phyloP scores from a whole-genome alignment of 1,140 invertebrate genomes.

The Apis florea region DNA sequence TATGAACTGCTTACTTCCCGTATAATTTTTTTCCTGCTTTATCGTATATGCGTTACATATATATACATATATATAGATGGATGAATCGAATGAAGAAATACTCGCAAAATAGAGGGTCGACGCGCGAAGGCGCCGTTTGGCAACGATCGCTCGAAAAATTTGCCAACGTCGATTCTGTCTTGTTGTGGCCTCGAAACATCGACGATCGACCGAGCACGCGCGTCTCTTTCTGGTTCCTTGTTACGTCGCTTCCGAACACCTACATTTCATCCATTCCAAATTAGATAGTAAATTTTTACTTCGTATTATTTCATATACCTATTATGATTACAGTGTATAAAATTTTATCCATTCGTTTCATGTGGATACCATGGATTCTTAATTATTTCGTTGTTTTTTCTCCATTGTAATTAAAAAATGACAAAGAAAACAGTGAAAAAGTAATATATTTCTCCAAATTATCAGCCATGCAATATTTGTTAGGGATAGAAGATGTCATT shows the following conservation, averaged over 20 bases:
- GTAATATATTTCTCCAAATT: not conserved
- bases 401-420: too few relatives aligned
- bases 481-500: conserved; percentile 6
- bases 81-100: not conserved
- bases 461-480: not conserved
- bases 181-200: not conserved
- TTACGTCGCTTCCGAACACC: not conserved
- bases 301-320: too few relatives aligned
- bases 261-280: not conserved
- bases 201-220: not conserved
- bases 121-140: conserved; percentile 40
- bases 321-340: too few relatives aligned
- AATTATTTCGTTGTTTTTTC: too few relatives aligned
- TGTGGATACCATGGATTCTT: too few relatives aligned
- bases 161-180: conserved; percentile 28
- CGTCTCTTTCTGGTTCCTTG: not conserved
- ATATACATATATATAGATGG: too few relatives aligned
- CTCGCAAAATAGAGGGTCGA: conserved; percentile 25
- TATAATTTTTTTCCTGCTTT: accelerated
- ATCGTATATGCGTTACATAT: not conserved
- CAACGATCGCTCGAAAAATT: conserved; percentile 14
- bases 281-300: too few relatives aligned
- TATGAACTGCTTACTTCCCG: too few relatives aligned
- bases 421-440: not conserved
- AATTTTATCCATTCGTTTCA: too few relatives aligned